Conservation (phyloP, 2,888 invertebrate genomes). For the Priocnemis perturbator region DNA sequence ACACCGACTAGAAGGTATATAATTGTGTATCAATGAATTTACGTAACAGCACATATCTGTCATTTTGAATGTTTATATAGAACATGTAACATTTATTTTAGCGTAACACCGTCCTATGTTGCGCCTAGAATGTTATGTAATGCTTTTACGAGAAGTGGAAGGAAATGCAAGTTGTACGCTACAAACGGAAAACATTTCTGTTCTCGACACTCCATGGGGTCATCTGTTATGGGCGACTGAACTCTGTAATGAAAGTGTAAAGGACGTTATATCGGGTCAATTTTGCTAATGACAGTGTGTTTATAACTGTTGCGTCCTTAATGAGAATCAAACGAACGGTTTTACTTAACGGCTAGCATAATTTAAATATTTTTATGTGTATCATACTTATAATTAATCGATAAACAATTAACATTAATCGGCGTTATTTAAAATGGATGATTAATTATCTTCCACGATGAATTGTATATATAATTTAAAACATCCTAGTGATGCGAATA, state of each 20-base stretch:
- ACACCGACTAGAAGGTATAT: constrained; percentile 57
- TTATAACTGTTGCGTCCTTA: too few species aligned
- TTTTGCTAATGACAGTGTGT: too few species aligned
- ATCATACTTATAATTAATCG: not conserved
- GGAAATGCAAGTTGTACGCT: constrained; percentile 55
- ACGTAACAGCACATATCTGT: not conserved
- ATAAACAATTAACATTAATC: not conserved
- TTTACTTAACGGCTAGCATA: too few species aligned
- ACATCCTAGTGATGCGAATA: too few species aligned
- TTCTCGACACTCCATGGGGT: constrained; percentile 52
- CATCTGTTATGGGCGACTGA: constrained; percentile 56
- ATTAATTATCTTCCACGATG: too few species aligned
- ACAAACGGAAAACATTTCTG: constrained; percentile 54
- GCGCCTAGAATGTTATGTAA: constrained; percentile 50
- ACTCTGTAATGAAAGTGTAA: constrained; percentile 8
- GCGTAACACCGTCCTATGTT: constrained; percentile 47
- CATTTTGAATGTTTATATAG: not conserved
- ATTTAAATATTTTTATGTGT: not conserved
- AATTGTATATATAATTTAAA: too few species aligned
- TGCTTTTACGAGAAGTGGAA: constrained; percentile 62
- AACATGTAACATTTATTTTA: constrained; percentile 26
- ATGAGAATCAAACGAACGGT: too few species aligned
- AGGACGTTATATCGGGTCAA: not conserved
- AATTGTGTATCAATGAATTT: constrained; percentile 8
- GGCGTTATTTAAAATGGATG: too few species aligned